These are phyloP conservation scores for Temnopleurus reevesii DNA, from an alignment of 53 echinoderm and acorn worm species.

Conservation along the genomic window DNA sequence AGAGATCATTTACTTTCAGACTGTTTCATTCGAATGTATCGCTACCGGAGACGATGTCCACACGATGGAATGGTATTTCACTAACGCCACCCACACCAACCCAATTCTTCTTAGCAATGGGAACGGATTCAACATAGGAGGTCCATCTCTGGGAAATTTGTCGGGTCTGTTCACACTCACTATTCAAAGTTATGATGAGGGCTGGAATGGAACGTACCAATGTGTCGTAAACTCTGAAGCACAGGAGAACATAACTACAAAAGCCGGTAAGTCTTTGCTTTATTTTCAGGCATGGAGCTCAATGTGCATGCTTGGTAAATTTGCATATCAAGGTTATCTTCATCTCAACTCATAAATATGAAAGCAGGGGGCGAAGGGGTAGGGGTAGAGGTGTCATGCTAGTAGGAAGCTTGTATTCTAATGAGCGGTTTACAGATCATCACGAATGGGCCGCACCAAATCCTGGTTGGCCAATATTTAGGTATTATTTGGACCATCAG, in stretches of 20 bases:
- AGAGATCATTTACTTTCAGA: constrained; percentile 21
- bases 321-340: too few relatives aligned
- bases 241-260: constrained; percentile 13
- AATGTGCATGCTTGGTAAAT: too few relatives aligned
- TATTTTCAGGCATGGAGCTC: too few relatives aligned
- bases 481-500: too few relatives aligned
- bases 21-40: constrained; percentile 15
- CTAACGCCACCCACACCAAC: constrained; percentile 6
- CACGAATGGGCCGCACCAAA: too few relatives aligned
- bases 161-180: constrained; percentile 11
- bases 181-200: not conserved
- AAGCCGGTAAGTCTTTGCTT: constrained; percentile 20
- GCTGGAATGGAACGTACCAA: constrained; percentile 25
- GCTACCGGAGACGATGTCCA: constrained; percentile 14
- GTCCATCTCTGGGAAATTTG: not conserved
- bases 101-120: not conserved
- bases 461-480: too few relatives aligned
- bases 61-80: constrained; percentile 45
- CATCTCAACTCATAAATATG: too few relatives aligned
- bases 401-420: too few relatives aligned
- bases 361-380: too few relatives aligned
- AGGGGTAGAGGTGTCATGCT: too few relatives aligned
- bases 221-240: constrained; percentile 22
- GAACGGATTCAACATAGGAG: not conserved
- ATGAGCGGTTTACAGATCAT: too few relatives aligned